A percentile compares a stretch with the other conserved stretches of the same genome.
Conservation (phyloP, 2,113 vertebrate genomes). For the Misgurnus anguillicaudatus region DNA sequence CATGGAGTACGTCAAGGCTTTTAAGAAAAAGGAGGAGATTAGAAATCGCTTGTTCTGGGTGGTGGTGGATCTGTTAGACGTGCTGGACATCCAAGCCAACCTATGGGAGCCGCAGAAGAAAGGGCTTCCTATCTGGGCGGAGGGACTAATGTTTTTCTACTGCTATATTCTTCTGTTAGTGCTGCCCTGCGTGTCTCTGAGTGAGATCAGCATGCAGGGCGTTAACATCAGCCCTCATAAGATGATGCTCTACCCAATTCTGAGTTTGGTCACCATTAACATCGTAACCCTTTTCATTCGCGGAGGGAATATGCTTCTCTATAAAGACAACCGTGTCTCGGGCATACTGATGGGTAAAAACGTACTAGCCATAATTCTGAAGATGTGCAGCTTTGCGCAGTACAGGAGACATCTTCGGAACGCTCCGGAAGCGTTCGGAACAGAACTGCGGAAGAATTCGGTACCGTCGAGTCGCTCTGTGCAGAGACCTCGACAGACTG, state of each 20-base stretch:
- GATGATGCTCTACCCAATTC: constrained; percentile 81
- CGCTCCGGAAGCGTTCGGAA: constrained; percentile 67
- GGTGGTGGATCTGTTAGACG: constrained; percentile 78
- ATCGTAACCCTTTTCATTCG: constrained; percentile 78
- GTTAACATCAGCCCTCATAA: constrained; percentile 81
- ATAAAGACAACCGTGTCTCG: constrained; percentile 73
- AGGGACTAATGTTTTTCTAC: constrained; percentile 82
- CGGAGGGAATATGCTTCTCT: constrained; percentile 77
- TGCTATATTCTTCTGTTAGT: constrained; percentile 80
- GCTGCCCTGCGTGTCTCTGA: constrained; percentile 78
- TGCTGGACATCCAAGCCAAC: constrained; percentile 81
- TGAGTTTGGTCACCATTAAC: constrained; percentile 79
- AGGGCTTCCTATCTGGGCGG: constrained; percentile 77
- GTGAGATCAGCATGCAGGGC: constrained; percentile 83
- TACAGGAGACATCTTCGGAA: constrained; percentile 75
- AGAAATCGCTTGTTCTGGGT: constrained; percentile 80
- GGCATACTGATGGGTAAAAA: constrained; percentile 80
- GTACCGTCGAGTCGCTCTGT: constrained; percentile 63
- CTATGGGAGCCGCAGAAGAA: constrained; percentile 82
- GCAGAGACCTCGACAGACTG: constrained; percentile 61
- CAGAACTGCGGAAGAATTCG: constrained; percentile 75
- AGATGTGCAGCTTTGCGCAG: constrained; percentile 79
- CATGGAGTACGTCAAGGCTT: constrained; percentile 79
- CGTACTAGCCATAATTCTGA: constrained; percentile 76
- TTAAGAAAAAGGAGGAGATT: constrained; percentile 79